phyloP scores from a whole-genome alignment of 2,113 vertebrate species.

The Furnarius figulus region DNA sequence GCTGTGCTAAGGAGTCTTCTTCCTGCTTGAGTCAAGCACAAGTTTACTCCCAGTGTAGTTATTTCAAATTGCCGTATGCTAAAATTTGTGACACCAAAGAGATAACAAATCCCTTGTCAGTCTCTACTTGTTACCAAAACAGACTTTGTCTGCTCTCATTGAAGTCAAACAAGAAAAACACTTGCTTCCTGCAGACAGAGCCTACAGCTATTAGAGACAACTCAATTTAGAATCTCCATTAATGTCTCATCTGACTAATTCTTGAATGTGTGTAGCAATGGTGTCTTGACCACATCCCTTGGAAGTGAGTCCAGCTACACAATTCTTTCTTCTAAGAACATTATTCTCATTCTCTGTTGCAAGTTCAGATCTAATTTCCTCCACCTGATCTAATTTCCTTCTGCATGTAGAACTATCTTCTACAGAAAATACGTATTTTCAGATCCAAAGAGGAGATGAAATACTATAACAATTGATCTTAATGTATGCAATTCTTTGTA shows the following conservation, averaged over 20 bases:
- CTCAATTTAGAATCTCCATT: slow-evolving; percentile 17
- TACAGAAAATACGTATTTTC: slow-evolving; percentile 7
- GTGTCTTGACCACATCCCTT: neutral
- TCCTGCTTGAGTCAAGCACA: neutral
- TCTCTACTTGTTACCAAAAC: neutral
- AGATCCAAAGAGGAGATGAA: neutral
- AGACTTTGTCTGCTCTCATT: neutral
- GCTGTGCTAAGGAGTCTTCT: neutral
- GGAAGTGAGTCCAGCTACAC: neutral
- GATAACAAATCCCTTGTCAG: neutral
- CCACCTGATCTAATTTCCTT: slow-evolving; percentile 1
- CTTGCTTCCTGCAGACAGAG: neutral
- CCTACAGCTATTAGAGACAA: slow-evolving; percentile 1
- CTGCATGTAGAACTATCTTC: neutral
- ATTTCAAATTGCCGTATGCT: neutral
- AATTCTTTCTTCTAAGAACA: neutral
- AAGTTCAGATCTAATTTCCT: neutral
- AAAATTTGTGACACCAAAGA: neutral
- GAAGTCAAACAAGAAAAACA: neutral
- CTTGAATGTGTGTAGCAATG: neutral
- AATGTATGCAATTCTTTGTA: neutral
- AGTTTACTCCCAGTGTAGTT: neutral
- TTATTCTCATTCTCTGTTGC: neutral
- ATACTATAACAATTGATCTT: neutral
- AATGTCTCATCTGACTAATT: neutral